Evolutionary conservation across 2,888 invertebrate genomes (phyloP).

Genomic region (Stenchaetothrips biformis): DNA sequence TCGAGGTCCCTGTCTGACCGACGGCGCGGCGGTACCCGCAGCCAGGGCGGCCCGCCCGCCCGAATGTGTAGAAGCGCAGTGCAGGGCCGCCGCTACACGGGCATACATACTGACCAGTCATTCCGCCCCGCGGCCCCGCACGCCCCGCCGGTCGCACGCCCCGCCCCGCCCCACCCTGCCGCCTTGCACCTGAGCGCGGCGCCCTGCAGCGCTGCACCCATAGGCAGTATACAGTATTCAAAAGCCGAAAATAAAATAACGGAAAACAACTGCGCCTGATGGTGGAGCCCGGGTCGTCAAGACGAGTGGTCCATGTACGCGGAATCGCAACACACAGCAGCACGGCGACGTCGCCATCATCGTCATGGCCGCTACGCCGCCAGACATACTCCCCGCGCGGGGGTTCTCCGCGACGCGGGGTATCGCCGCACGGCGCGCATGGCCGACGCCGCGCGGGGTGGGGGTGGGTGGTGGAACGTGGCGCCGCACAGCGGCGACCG

Average conservation of each 20-base stretch:
- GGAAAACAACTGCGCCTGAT: no score
- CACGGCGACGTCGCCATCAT: no score
- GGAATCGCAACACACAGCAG: no score
- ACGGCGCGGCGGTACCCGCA: no score
- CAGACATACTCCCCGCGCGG: neutral
- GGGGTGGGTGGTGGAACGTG: neutral
- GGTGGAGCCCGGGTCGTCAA: no score
- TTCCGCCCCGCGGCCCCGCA: neutral
- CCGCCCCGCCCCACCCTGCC: neutral
- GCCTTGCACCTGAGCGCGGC: no score
- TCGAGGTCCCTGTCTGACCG: no score
- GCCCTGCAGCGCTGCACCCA: no score
- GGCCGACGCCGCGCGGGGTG: neutral
- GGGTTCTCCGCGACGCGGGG: neutral
- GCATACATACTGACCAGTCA: conserved; percentile 14
- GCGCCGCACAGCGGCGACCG: neutral
- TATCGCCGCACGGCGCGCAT: neutral
- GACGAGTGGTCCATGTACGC: no score
- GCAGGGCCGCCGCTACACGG: neutral
- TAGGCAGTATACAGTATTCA: no score
- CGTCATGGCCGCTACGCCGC: neutral
- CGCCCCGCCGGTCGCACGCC: neutral
- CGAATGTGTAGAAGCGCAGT: neutral
- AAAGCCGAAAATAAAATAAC: no score
- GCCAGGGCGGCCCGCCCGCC: neutral